phyloP scores from a whole-genome alignment of 2,888 invertebrate species.

The Himalopsyche anomala region DNA sequence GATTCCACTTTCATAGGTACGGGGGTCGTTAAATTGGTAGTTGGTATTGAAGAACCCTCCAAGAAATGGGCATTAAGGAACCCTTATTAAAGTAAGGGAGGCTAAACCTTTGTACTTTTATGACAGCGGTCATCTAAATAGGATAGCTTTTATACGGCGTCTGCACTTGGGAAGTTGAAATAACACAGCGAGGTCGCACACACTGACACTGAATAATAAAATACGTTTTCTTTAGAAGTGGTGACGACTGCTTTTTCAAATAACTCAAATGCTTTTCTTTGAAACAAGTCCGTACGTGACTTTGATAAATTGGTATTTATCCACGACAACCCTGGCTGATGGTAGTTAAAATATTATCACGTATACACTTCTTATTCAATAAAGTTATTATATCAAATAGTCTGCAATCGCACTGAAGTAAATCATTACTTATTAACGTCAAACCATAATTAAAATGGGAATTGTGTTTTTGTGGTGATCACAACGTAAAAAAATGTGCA shows the following conservation, averaged over 20 bases:
- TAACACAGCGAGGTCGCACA: background rate
- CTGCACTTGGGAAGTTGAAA: constrained; percentile 1
- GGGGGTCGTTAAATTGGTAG: constrained; percentile 40
- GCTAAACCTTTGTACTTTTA: constrained; percentile 53
- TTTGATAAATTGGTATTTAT: no score
- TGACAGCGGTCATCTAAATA: constrained; percentile 53
- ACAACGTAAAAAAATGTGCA: no score
- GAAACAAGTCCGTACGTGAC: no score
- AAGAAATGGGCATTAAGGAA: constrained; percentile 42
- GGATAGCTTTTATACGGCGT: constrained; percentile 46
- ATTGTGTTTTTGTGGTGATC: no score
- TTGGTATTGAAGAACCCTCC: constrained; percentile 41
- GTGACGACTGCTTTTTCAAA: background rate
- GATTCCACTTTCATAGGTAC: constrained; percentile 38
- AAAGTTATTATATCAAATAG: no score
- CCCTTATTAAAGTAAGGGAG: constrained; percentile 48
- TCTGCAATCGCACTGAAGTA: no score
- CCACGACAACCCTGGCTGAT: no score
- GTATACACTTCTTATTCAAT: no score
- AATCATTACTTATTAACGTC: no score
- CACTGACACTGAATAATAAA: background rate
- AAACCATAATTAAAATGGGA: no score
- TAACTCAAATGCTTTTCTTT: background rate
- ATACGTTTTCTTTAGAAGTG: constrained; percentile 7
- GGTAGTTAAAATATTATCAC: no score